Evolutionary conservation across 2,113 vertebrate species (phyloP), one percentile per base, ranked within the genome.

Genomic region (Anarrhichthys ocellatus): DNA sequence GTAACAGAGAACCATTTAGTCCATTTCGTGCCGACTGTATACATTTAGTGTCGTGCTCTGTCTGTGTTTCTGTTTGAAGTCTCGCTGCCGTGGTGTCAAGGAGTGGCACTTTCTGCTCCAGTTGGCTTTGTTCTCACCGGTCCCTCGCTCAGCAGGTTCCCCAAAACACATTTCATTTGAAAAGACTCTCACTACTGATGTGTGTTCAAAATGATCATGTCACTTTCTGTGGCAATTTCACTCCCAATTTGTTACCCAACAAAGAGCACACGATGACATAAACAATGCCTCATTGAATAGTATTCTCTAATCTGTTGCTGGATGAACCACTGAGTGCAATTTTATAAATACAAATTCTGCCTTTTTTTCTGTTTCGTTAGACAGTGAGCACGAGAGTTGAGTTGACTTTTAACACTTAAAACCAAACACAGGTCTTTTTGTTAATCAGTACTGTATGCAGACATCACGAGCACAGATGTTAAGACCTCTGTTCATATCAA

Each of bases 101-200:
- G 76, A 80, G 80, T 74, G 64, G 65, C 82, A 64, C 83, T 90
- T 93, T 93, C 87, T 92, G 92, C 92, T 93, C 91, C 76, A 94
- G 85, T 91, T 93, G 83, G 82, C 85, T 90, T 82, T 71, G 48
- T 67, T 66, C 83, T 84, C 80, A 78, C 75, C 22, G 62, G 80
- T 73, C 65, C 48, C 69, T 63, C 4, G 38, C 87, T 85, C 90
- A 89, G 89, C 81, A 87, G 87, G 90, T 82, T 89, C 74, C 74
- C 76, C 67, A 63, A 90, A 88, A 82, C 83, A 87, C 76, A 87
- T 86, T 85, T 87, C 42, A 64, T 84, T 46, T 83, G 52, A 86
- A 87, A 79, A 82, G 74, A 76, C 76, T 82, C 61, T 74, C 48
- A 66, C 56, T 42, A 77, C 18, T 62, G 67, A 80, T 44, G 69